phyloP scores from a whole-genome alignment of 2,888 invertebrate species.

The Apeira syringaria region DNA sequence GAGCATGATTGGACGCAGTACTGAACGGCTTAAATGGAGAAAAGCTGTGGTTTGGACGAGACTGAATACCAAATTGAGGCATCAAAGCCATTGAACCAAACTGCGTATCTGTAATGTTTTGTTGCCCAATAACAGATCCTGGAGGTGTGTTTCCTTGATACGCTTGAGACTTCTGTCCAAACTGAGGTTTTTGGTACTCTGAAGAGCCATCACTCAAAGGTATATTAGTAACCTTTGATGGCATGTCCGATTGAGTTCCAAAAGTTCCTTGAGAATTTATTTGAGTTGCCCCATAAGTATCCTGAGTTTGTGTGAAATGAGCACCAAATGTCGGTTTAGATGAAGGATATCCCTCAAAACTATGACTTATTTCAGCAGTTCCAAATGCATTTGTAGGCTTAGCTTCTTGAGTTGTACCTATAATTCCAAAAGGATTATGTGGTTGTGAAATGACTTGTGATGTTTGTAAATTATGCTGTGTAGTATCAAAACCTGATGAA shows the following conservation, averaged over 20 bases:
- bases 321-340: constrained; percentile 21
- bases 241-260: constrained; percentile 6
- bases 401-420: constrained; percentile 2
- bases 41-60: constrained; percentile 13
- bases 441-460: constrained; percentile 1
- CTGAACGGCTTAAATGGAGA: constrained; percentile 9
- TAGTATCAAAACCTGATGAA: background rate
- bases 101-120: constrained; percentile 25
- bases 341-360: constrained; percentile 14
- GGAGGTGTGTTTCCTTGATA: constrained; percentile 4
- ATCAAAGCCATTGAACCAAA: constrained; percentile 27
- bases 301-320: constrained; percentile 18
- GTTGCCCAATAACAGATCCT: constrained; percentile 14
- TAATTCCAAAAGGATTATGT: constrained; percentile 13
- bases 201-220: constrained; percentile 6
- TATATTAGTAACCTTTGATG: constrained; percentile 8
- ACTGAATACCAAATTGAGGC: constrained; percentile 30
- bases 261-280: constrained; percentile 3
- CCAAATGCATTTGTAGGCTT: constrained; percentile 12
- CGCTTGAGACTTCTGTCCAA: constrained; percentile 15
- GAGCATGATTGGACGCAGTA: constrained; percentile 23
- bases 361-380: constrained; percentile 5
- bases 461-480: constrained; percentile 6
- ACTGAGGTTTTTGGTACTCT: constrained; percentile 11
- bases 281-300: constrained; percentile 7